Evolutionary conservation across 2,888 invertebrate species (phyloP).

Genomic region (Eupithecia tripunctaria): DNA sequence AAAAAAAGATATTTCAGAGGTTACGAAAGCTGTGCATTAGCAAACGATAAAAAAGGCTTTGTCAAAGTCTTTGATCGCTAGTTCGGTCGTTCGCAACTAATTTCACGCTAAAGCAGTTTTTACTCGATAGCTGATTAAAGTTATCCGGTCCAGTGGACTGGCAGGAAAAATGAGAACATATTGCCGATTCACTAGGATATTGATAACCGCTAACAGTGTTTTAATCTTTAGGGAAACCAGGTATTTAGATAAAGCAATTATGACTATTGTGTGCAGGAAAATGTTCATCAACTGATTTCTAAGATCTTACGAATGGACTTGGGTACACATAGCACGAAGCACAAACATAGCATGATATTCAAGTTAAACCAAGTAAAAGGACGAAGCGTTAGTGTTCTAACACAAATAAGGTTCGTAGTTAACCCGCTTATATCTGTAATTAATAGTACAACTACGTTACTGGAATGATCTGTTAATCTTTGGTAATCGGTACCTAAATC

Average conservation of each 20-base stretch:
- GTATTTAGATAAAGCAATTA: neutral
- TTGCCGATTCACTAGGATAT: slow-evolving; percentile 22
- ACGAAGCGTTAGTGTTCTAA: no score
- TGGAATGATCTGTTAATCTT: no score
- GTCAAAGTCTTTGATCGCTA: slow-evolving; percentile 68
- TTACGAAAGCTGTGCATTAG: slow-evolving; percentile 39
- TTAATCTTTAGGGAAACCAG: neutral
- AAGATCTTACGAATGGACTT: neutral
- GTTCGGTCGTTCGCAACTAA: slow-evolving; percentile 63
- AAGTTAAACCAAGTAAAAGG: no score
- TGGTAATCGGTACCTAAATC: no score
- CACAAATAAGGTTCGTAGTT: no score
- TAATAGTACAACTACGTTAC: no score
- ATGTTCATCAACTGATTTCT: neutral
- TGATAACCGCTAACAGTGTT: slow-evolving; percentile 3
- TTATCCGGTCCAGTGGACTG: slow-evolving; percentile 64
- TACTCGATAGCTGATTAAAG: slow-evolving; percentile 72
- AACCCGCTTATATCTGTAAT: no score
- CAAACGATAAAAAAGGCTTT: slow-evolving; percentile 52
- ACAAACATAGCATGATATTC: no score
- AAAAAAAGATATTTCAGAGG: neutral
- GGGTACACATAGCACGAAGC: no score
- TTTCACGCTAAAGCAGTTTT: slow-evolving; percentile 68
- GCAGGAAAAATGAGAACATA: slow-evolving; percentile 57
- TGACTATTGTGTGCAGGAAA: neutral